Base-by-base conservation (phyloP, 1,140 invertebrate species). In the Trinorchestia longiramus region DNA sequence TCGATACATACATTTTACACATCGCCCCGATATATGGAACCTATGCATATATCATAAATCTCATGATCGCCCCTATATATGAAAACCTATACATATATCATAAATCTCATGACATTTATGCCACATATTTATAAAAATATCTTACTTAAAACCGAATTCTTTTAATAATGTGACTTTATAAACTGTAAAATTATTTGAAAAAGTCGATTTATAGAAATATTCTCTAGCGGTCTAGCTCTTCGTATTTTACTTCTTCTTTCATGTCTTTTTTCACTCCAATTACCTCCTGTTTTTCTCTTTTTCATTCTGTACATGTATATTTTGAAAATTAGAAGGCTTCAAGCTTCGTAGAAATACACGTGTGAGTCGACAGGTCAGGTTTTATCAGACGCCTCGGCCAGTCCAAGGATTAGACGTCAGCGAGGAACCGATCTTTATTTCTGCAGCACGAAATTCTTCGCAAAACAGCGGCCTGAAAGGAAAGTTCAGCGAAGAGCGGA, bases 401-500 rank as follows among this genome's bases (percentile, higher is more conserved):
- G 62, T 77, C 62, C 62, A 28, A 77, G 62, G 62, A 77, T 77
- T 77, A 36, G 62, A 28, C 62, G 62, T 77, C 62, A 23, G 62
- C 28, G 62, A 15, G 62, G 62, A 77, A 77, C 62, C 62, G 62
- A 77, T 77, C 62, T 77, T 77, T 77, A 77, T 77, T 77, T 77
- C 62, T 77, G 62, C 62, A 77, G 62, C 62, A 77, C 62, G 62
- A 77, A 77, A 77, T 77, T 77, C 36, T 28, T 77, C 62, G 62
- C 62, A 77, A 77, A 77, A 77, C 62, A 77, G 62, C 62, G 62
- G 62, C 62, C 62, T 77, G 62, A 77, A 77, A 77, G 62, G 62
- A 77, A 77, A 77, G 62, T 77, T 77, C 62, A 77, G 62, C 62
- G 62, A 77, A 77, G 62, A 77, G 62, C 62, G 62, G 62, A 77